These are phyloP conservation scores for Drosophila anomalipes DNA, from an alignment of 2,888 invertebrate species.

Conservation along the genomic window DNA sequence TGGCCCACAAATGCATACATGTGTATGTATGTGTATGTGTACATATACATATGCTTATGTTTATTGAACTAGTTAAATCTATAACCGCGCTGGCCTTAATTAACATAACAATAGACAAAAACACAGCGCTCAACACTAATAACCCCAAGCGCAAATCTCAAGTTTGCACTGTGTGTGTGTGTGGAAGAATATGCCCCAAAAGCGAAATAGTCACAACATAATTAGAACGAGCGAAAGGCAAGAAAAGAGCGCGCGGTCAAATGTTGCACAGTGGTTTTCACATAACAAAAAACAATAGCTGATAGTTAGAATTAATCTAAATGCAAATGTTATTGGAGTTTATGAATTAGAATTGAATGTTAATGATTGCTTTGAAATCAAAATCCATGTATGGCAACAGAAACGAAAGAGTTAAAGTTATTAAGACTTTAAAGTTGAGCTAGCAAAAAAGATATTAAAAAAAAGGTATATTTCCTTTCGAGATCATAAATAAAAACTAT, in stretches of 20 bases:
- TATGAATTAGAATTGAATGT: conserved; percentile 10
- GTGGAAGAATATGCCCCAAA: conserved; percentile 50
- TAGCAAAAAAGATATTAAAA: neutral
- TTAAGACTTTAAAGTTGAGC: neutral
- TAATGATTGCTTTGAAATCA: conserved; percentile 1
- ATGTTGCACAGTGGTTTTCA: conserved; percentile 62
- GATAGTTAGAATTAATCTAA: conserved; percentile 24
- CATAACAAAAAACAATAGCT: conserved; percentile 22
- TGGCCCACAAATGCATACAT: conserved; percentile 26
- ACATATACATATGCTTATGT: conserved; percentile 18
- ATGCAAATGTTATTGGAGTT: conserved; percentile 37
- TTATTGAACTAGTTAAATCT: conserved; percentile 73
- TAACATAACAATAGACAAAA: conserved; percentile 75
- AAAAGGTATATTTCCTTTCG: neutral
- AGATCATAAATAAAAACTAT: neutral
- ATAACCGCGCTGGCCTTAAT: conserved; percentile 76
- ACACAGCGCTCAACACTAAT: conserved; percentile 34
- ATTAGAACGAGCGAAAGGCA: conserved; percentile 74
- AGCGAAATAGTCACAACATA: conserved; percentile 59
- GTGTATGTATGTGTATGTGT: neutral
- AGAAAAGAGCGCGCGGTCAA: conserved; percentile 47
- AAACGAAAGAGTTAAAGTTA: neutral
- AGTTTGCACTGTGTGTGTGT: conserved; percentile 19
- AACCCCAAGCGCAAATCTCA: conserved; percentile 42
- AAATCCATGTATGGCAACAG: neutral